These are phyloP conservation scores for Gobio gobio DNA, from an alignment of 2,113 vertebrate genomes.

Conservation along the genomic window DNA sequence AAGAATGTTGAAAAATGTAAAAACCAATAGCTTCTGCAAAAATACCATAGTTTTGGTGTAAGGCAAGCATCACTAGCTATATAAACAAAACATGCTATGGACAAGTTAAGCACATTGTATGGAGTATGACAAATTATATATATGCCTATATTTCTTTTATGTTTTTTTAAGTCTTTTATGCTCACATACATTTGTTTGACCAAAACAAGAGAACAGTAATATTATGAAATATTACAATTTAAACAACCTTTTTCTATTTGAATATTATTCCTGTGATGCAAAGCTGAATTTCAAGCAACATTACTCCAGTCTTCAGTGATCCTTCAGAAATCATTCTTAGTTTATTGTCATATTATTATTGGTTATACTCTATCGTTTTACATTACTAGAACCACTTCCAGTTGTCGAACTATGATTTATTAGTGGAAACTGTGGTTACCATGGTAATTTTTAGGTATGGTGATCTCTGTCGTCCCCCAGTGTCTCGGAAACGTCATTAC, in stretches of 20 bases:
- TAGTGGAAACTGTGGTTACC: background rate
- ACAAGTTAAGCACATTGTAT: background rate
- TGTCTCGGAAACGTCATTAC: background rate
- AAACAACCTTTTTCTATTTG: too few species aligned
- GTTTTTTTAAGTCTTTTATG: too few species aligned
- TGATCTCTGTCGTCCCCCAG: constrained; percentile 48
- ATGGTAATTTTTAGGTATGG: background rate
- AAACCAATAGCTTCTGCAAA: background rate
- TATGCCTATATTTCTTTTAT: too few species aligned
- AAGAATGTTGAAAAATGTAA: background rate
- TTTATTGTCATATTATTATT: too few species aligned
- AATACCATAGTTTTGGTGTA: background rate
- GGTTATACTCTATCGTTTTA: background rate
- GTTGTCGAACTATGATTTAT: background rate
- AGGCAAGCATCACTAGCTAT: background rate
- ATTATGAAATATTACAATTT: too few species aligned
- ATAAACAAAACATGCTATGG: background rate
- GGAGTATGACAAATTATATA: background rate
- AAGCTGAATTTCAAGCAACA: too few species aligned
- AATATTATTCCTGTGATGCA: too few species aligned
- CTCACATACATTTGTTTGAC: too few species aligned
- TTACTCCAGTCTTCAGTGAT: too few species aligned
- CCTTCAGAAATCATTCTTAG: too few species aligned
- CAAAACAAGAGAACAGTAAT: too few species aligned
- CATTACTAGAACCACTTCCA: background rate